Conservation (phyloP, 2,113 vertebrate genomes). For the Amphiprion ocellaris region DNA sequence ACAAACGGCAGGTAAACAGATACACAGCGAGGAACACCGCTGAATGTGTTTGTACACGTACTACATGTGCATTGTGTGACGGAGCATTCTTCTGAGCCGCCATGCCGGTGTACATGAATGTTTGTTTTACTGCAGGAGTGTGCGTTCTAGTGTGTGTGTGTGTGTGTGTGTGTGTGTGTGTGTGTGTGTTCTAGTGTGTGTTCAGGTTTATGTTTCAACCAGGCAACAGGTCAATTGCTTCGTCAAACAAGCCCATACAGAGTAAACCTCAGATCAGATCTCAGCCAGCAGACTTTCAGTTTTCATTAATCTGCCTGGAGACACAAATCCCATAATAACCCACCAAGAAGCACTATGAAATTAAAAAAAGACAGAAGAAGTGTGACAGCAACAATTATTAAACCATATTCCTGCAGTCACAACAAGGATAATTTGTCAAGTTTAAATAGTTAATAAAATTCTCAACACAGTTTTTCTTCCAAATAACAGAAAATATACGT, state of each 20-base stretch:
- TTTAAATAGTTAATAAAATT: too few species aligned
- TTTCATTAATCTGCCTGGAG: neutral
- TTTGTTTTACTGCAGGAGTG: neutral
- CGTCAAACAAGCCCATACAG: conserved; percentile 39
- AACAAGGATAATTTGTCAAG: too few species aligned
- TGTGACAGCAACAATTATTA: too few species aligned
- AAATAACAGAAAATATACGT: too few species aligned
- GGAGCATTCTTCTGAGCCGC: neutral
- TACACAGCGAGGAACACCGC: neutral
- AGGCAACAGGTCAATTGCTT: conserved; percentile 11
- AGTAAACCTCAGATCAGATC: neutral
- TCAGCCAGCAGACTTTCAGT: neutral
- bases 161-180: neutral
- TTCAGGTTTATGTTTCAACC: neutral
- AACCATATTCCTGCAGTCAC: too few species aligned
- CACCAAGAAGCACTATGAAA: too few species aligned
- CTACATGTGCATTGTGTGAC: conserved; percentile 17
- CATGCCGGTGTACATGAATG: neutral
- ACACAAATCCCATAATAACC: too few species aligned
- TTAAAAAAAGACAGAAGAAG: too few species aligned
- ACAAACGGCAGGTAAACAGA: conserved; percentile 56
- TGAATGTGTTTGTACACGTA: conserved; percentile 18
- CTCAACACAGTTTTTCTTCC: too few species aligned
- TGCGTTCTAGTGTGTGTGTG: neutral
- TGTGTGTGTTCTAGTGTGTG: neutral